Conservation (phyloP, 2,888 invertebrate species). For the Drosophila sordidula region DNA sequence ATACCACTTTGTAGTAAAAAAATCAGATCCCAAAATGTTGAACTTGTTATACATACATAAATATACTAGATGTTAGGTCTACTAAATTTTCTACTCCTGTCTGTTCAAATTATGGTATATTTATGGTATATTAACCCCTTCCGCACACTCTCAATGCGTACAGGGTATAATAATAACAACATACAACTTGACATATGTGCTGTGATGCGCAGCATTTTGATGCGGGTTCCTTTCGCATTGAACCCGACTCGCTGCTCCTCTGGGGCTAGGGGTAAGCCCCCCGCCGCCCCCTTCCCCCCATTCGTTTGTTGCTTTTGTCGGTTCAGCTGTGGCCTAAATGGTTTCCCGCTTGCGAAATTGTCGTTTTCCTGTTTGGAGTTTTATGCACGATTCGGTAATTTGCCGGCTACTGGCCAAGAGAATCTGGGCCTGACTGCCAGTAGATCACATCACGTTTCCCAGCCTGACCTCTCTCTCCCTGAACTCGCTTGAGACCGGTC, state of each 20-base stretch:
- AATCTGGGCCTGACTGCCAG: slow-evolving; percentile 38
- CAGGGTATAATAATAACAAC: slow-evolving; percentile 10
- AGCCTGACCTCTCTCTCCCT: slow-evolving; percentile 50
- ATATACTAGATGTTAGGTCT: too few relatives aligned
- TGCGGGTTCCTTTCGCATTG: slow-evolving; percentile 25
- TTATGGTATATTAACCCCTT: too few relatives aligned
- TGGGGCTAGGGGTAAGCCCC: background rate
- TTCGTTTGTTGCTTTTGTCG: slow-evolving; percentile 17
- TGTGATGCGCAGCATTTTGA: slow-evolving; percentile 23
- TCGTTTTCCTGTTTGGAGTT: slow-evolving; percentile 64
- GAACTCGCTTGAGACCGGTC: slow-evolving; percentile 16
- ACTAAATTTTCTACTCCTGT: too few relatives aligned
- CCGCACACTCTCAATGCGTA: background rate
- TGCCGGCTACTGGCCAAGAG: slow-evolving; percentile 66
- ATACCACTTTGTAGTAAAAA: too few relatives aligned
- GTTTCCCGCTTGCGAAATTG: slow-evolving; percentile 62
- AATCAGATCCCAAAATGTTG: too few relatives aligned
- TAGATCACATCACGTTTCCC: slow-evolving; percentile 74
- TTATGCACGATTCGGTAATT: slow-evolving; percentile 74
- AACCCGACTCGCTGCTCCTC: background rate
- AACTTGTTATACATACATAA: too few relatives aligned
- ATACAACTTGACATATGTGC: slow-evolving; percentile 54
- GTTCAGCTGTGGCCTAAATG: slow-evolving; percentile 36
- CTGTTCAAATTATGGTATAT: too few relatives aligned
- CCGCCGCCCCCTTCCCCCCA: background rate